Evolutionary conservation across 92 coral and sea anemone species (phyloP).

Genomic region (Epizoanthus illoricatus): DNA sequence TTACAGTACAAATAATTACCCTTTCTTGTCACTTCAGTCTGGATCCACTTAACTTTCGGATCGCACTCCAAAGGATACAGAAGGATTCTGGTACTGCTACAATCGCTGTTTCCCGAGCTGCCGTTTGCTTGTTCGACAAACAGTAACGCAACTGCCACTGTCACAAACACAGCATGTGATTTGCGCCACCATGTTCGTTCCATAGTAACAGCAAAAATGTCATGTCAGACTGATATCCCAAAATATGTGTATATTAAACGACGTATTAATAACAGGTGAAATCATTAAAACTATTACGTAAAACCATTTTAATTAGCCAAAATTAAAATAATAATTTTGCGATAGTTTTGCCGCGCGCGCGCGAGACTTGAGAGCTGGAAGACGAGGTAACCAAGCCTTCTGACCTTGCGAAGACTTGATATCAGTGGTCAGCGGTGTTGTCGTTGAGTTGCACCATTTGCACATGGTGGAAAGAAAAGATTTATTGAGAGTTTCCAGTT

Average conservation of each 20-base stretch:
- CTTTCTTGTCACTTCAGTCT: slow-evolving; percentile 31
- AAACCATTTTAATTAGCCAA: too few species aligned
- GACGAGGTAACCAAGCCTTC: slow-evolving; percentile 44
- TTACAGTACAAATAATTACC: background rate
- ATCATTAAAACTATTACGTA: too few species aligned
- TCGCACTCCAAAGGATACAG: slow-evolving; percentile 27
- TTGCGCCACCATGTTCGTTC: too few species aligned
- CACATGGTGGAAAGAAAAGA: slow-evolving; percentile 53
- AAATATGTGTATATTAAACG: too few species aligned
- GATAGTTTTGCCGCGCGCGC: too few species aligned
- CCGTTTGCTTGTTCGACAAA: background rate
- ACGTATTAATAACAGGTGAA: too few species aligned
- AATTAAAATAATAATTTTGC: too few species aligned
- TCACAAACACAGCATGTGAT: too few species aligned
- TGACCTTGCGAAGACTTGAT: slow-evolving; percentile 10
- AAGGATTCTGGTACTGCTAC: background rate
- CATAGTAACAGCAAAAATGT: too few species aligned
- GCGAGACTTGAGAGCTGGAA: too few species aligned
- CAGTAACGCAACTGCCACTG: background rate
- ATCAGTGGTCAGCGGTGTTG: slow-evolving; percentile 43
- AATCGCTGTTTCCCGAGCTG: background rate
- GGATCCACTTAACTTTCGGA: slow-evolving; percentile 33
- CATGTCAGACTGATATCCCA: too few species aligned
- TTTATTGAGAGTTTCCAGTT: background rate
- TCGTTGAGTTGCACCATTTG: slow-evolving; percentile 70